phyloP scores from a whole-genome alignment of 2,113 vertebrate species.

The Puntigrus tetrazona region DNA sequence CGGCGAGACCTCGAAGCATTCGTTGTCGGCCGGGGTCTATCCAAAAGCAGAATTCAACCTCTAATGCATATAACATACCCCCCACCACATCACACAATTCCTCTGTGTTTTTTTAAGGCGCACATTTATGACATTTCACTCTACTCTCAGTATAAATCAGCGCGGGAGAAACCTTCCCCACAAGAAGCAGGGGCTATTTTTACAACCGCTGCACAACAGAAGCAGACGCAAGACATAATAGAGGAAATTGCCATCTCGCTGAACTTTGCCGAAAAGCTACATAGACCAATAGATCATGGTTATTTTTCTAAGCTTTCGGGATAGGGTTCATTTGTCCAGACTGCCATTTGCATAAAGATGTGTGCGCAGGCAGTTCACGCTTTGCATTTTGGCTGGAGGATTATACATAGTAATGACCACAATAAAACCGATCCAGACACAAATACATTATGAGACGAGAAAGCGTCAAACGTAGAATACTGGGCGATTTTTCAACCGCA shows the following conservation, averaged over 20 bases:
- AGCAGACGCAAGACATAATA: constrained; percentile 74
- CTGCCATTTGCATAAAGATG: constrained; percentile 61
- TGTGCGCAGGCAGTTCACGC: not conserved
- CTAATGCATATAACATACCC: constrained; percentile 75
- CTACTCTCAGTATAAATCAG: constrained; percentile 73
- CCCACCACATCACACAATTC: constrained; percentile 62
- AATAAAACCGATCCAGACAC: constrained; percentile 27
- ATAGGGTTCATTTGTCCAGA: constrained; percentile 34
- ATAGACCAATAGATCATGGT: constrained; percentile 75
- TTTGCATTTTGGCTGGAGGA: constrained; percentile 16
- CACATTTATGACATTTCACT: constrained; percentile 77
- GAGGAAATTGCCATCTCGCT: constrained; percentile 75
- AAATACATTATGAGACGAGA: not conserved
- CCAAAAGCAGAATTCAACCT: constrained; percentile 63
- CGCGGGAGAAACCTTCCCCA: constrained; percentile 69
- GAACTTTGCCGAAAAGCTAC: constrained; percentile 65
- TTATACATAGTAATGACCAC: constrained; percentile 25
- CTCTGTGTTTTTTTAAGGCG: constrained; percentile 73
- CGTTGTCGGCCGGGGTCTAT: constrained; percentile 59
- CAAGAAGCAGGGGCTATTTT: constrained; percentile 73
- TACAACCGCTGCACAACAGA: constrained; percentile 72
- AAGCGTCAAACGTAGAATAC: not conserved
- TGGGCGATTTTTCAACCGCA: constrained; percentile 29
- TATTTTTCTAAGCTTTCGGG: constrained; percentile 50
- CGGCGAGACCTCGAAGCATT: constrained; percentile 60